Base-by-base conservation (phyloP, 2,113 vertebrate species). In the Candoia aspera region DNA sequence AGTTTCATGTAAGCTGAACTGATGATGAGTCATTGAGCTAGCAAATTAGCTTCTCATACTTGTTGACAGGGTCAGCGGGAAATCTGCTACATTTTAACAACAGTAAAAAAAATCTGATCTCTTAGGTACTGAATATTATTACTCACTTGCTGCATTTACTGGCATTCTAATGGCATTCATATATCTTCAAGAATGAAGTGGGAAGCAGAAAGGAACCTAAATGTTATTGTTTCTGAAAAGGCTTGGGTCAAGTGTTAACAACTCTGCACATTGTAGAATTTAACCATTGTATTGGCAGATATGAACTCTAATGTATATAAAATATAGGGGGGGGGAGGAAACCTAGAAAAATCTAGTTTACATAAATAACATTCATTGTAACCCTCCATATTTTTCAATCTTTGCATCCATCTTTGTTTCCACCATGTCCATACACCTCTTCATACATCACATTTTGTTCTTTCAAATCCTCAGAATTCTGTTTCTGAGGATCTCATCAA, bases 61-160 rank as follows among this genome's bases (percentile, higher is more conserved):
- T 97, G 94, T 97, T 97, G 97, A 97, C 96, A 95, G 94, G 96
- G 96, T 97, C 96, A 96, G 93, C 86, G 92, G 95, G 94, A 96
- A 95, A 96, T 89, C 90, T 95, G 96, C 94, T 95, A 95, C 92
- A 84, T 96, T 95, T 96, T 94, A 42, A 73, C 84, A 87, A 73
- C 84, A 79, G 57, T 33, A 68, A 46, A 53, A 87, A 97, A 95
- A 96, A 91, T 88, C 85, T 58, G 4, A 49, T 96, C 79, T 21
- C 92, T 87, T 90, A 95, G 86, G 94, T 96, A 94, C 92, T 94
- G 91, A 93, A 86, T n/a, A 73, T 60, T n/a, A 87, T 68, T 59
- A 89, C 58, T 96, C 21, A 1, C 83, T 95, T 91, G 86, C 42
- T 93, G 10, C 89, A 93, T 33, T 85, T 89, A 94, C 79, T 89